Conservation (phyloP, 2,113 vertebrate species). For the Geothlypis trichas region DNA sequence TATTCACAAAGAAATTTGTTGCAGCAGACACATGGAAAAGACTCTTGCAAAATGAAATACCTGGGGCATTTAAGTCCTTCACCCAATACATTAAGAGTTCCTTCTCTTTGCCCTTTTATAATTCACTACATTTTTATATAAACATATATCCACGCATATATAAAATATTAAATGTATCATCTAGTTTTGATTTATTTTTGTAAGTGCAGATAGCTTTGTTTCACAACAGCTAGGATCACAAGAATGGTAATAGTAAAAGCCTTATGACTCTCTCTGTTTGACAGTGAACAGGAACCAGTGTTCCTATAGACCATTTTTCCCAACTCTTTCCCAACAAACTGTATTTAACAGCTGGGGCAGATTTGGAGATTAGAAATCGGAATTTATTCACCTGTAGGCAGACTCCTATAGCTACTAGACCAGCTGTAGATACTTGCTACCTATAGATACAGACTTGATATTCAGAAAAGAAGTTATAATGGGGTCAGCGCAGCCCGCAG, state of each 20-base stretch:
- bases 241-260: background rate
- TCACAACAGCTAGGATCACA: slow-evolving; percentile 1
- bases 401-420: background rate
- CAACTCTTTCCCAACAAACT: background rate
- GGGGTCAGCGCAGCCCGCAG: background rate
- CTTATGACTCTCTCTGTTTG: background rate
- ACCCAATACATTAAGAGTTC: background rate
- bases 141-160: background rate
- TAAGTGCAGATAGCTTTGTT: slow-evolving; percentile 2
- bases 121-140: background rate
- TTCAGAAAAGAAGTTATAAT: background rate
- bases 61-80: background rate
- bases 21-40: background rate
- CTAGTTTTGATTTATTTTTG: background rate
- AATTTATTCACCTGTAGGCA: background rate
- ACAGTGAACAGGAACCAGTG: background rate
- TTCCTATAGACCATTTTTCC: background rate
- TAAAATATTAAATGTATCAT: background rate
- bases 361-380: background rate
- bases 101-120: background rate
- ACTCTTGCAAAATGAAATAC: background rate
- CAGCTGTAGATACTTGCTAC: background rate
- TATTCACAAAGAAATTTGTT: background rate
- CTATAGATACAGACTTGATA: background rate
- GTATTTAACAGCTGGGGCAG: background rate